Evolutionary conservation across 2,113 vertebrate genomes (phyloP), one percentile per base, ranked within the genome.

Genomic region (Coreoperca whiteheadi): DNA sequence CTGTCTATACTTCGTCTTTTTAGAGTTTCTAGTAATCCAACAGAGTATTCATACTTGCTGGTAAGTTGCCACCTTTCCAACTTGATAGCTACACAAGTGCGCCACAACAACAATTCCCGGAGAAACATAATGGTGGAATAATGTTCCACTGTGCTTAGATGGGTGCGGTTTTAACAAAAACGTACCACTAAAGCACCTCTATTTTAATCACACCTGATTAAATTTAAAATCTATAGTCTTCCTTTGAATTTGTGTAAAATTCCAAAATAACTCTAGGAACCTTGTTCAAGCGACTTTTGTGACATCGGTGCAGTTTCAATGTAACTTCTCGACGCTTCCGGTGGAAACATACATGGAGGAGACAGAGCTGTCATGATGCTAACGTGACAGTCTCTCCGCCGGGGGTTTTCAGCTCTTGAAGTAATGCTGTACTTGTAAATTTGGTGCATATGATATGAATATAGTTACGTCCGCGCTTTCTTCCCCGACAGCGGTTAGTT

Each of bases 31-130:
- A 70, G 1, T 34, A 77, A 28, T 32, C 2, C 20, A 28, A 2
- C 1, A 25, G 9, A 0, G 7, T 14, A 0, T 20, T 25, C 69
- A 85, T 83, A 3, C 0, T 61, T 15, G 6, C 12, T 1, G 21
- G 2, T 0, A 16, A n/a, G n/a, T n/a, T n/a, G n/a, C 37, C 3
- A 20, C 1, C 63, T 30, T 69, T n/a, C 15, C 7, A 21, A 18
- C 1, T 18, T 23, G 34, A 20, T 2, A 41, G 46, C 11, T n/a
- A 6, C 2, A 0, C 1, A 0, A 46, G 89, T 90, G 75, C 70
- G 23, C 41, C 83, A 82, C 34, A 60, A 94, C 91, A 94, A 91
- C 79, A 91, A 50, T 7, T 79, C 92, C 90, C 34, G 14, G 9
- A 39, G 84, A 89, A 92, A 88, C 78, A 0, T 10, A 20, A 20